Conservation (phyloP, 1,140 invertebrate genomes). For the Lanistes nyassanus region DNA sequence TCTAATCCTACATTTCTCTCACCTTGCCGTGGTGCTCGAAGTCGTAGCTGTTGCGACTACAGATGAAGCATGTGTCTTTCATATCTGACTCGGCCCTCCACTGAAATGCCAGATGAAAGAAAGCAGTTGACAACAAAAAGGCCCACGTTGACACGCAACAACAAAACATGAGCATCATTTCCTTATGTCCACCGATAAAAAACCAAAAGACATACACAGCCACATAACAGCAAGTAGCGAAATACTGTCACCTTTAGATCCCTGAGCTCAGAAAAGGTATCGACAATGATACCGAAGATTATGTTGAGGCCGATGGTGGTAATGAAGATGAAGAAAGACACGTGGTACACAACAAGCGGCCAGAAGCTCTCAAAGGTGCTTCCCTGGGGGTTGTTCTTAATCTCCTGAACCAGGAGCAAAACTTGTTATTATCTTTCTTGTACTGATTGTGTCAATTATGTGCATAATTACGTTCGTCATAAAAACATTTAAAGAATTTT, state of each 20-base stretch:
- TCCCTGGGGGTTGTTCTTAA: conserved; percentile 48
- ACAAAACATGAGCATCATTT: too few species aligned
- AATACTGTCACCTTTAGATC: conserved; percentile 62
- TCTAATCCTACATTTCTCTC: conserved; percentile 4
- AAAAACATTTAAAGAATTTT: too few species aligned
- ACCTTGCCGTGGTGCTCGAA: conserved; percentile 67
- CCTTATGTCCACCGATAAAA: too few species aligned
- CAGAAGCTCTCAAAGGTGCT: conserved; percentile 55
- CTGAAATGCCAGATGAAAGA: conserved; percentile 40
- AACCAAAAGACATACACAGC: background rate
- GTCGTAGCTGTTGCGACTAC: conserved; percentile 66
- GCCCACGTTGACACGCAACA: too few species aligned
- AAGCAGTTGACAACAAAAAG: background rate
- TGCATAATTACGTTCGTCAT: too few species aligned
- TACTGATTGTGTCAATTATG: too few species aligned
- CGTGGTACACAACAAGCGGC: conserved; percentile 62
- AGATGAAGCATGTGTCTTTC: conserved; percentile 67
- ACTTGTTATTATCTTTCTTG: background rate
- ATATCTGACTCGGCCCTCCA: conserved; percentile 67
- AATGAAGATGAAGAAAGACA: conserved; percentile 68
- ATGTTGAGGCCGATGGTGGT: conserved; percentile 68
- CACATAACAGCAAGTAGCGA: background rate
- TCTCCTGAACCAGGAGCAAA: conserved; percentile 42
- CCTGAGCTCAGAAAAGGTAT: conserved; percentile 67
- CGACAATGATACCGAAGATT: conserved; percentile 68